Base-by-base conservation (phyloP, 2,797 vertebrate species). In the Tangara arthus region DNA sequence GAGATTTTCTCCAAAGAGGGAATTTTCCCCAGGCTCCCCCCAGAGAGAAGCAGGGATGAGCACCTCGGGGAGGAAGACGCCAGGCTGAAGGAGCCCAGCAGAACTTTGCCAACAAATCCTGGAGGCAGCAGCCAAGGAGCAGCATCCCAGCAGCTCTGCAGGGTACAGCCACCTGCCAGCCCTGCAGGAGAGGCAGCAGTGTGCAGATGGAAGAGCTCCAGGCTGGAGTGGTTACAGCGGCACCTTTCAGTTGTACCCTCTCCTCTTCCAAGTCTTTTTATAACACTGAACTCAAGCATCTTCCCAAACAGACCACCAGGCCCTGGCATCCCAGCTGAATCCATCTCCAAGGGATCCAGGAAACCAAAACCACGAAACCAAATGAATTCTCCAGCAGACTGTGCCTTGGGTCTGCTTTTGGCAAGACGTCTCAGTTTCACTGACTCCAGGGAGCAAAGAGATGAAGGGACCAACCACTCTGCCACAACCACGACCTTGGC, bases 261-360 rank as follows among this genome's bases (percentile, higher is more conserved):
- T 82, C 81, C 89, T 87, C 55, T 44, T 94, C 93, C 94, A 96
- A 95, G 82, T 75, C 93, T 94, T 96, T 96, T 95, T 94, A 90
- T 94, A 96, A 61, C 47, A 8, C 90, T 34, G 63, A 90, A 11
- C 80, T 53, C 80, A 14, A 47, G 18, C 41, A 11, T 72, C 87
- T 30, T 57, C 63, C 44, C 91, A 32, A 86, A 57, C 21, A 69
- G 57, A 55, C 44, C 83, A 37, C 56, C 55, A 22, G 77, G 77
- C 46, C 81, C 75, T 83, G 89, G 68, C 27, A 76, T 24, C 52
- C 64, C 2, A 57, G 28, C 65, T 68, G 84, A 27, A 76, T 23
- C 71, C 23, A 39, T 13, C 46, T 23, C 46, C 21, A n/a, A 60
- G 53, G 64, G 39, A 82, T 34, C 60, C 6, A 70, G 52, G 86